A percentile compares a stretch with the other conserved stretches of the same genome.
phyloP scores from a whole-genome alignment of 2,113 vertebrate species.

The Gallinago media region DNA sequence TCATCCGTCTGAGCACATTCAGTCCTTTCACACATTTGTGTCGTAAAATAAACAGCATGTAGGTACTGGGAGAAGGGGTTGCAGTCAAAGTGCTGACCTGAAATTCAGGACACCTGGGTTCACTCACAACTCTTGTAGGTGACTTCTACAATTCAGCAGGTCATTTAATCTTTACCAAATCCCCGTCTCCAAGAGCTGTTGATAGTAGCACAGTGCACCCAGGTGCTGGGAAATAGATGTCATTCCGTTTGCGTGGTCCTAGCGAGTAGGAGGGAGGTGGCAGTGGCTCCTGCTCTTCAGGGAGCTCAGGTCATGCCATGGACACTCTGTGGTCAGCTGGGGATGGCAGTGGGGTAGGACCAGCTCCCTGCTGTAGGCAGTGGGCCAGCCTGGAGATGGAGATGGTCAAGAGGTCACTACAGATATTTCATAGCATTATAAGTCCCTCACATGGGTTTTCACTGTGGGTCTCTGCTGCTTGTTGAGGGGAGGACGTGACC shows the following conservation, averaged over 20 bases:
- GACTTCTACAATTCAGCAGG: background rate
- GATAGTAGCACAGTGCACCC: background rate
- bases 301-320: accelerated
- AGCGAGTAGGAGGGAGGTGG: background rate
- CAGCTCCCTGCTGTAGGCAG: background rate
- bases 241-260: accelerated
- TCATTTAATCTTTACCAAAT: background rate
- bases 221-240: background rate
- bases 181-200: background rate
- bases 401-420: background rate
- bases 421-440: background rate
- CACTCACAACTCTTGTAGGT: background rate
- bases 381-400: background rate
- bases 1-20: background rate
- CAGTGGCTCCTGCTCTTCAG: background rate
- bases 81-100: background rate
- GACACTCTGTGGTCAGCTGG: background rate
- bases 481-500: background rate
- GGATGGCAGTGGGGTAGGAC: background rate
- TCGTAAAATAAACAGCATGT: background rate
- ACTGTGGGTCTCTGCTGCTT: background rate
- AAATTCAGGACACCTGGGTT: background rate
- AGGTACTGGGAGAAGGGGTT: background rate
- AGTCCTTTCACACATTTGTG: background rate
- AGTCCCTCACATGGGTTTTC: background rate